Evolutionary conservation across 2,888 invertebrate species (phyloP), one percentile per base, ranked within the genome.

Genomic region (Hermodice carunculata): DNA sequence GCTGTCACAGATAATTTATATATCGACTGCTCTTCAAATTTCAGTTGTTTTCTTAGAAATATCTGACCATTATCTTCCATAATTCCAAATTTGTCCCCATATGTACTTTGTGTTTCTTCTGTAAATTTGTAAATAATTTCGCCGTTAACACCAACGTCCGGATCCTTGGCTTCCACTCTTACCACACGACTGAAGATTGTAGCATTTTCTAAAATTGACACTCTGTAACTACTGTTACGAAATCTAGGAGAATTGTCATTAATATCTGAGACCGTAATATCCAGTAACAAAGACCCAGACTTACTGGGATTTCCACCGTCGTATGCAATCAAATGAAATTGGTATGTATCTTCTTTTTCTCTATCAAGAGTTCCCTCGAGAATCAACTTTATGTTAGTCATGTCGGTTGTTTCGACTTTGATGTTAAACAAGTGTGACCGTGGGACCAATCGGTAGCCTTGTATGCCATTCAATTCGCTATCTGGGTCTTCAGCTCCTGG

Each of bases 271-370:
- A 71, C 69, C 24, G 49, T 28, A 32, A 71, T 65, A 31, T 69
- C 64, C 48, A 71, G 56, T 11, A 48, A 28, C n/a, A 60, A 42
- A 22, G 64, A 54, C 22, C 64, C 64, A 6, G 64, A 60, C 34
- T 42, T 60, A 17, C 53, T 60, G 2, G 78, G 78, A 5, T 40
- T 54, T 1, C 77, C 69, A 5, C 79, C 79, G 66, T 83, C 84
- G 19, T 76, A 80, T 2, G 93, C 94, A 68, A 90, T 90, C 71
- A 97, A 90, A 76, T 91, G 91, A 46, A 96, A 89, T 56, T 91
- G 89, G 87, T 95, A 64, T n/a, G 26, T 32, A 19, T 17, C 57
- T 11, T 31, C 37, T 19, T 22, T 19, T 37, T 66, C 66, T 14
- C 66, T 29, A 44, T 66, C 66, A 37, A 66, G 53, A 22, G 44